A percentile compares a stretch with the other conserved stretches of the same genome.
Evolutionary conservation across 2,113 vertebrate genomes (phyloP).

Genomic region (Thryonomys swinderianus): DNA sequence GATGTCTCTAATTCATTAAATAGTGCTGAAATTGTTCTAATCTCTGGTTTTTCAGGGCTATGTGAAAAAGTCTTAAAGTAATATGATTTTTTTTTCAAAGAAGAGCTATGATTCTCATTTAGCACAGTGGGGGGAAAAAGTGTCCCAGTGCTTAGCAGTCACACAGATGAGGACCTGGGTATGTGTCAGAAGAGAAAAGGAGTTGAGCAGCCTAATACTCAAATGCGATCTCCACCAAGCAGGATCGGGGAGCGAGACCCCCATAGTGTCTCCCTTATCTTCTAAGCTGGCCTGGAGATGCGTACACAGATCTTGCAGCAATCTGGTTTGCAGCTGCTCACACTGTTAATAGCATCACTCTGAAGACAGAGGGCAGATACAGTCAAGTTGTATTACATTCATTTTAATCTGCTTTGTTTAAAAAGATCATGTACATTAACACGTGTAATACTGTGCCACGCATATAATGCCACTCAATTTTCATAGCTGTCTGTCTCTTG

Average conservation of each 20-base stretch:
- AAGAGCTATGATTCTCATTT: not conserved
- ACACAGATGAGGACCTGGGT: not conserved
- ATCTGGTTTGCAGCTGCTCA: not conserved
- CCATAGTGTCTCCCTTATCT: not conserved
- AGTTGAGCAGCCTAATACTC: not conserved
- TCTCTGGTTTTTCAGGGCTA: not conserved
- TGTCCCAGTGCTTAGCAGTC: not conserved
- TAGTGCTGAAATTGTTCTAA: not conserved
- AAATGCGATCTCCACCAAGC: not conserved
- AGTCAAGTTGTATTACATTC: not conserved
- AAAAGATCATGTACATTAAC: not conserved
- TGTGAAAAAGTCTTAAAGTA: not conserved
- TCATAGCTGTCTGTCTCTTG: not conserved
- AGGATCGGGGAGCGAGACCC: not conserved
- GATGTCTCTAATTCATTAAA: slow-evolving; percentile 16
- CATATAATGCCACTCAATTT: not conserved
- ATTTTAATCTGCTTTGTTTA: slow-evolving; percentile 18
- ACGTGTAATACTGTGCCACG: not conserved
- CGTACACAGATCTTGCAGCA: slow-evolving; percentile 13
- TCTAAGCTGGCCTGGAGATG: slow-evolving; percentile 15
- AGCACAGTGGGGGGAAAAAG: not conserved
- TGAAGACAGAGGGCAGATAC: slow-evolving; percentile 26
- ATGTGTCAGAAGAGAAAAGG: not conserved
- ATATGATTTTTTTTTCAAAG: not conserved
- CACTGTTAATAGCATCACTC: not conserved